Evolutionary conservation across 1,140 invertebrate genomes (phyloP).

Genomic region (Apis dorsata): DNA sequence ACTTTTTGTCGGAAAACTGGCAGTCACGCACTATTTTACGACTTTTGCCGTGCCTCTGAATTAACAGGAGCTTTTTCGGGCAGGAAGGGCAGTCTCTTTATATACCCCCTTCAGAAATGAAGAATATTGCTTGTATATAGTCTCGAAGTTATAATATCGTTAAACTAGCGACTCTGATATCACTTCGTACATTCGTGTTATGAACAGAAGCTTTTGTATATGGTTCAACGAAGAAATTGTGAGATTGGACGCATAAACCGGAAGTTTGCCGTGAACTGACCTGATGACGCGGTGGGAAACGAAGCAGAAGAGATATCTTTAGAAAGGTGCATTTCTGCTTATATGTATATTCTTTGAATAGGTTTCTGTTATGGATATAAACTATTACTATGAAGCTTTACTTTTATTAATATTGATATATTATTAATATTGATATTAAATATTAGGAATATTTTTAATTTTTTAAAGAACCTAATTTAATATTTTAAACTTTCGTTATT

Average conservation of each 20-base stretch:
- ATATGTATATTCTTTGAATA: neutral
- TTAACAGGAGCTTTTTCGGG: slow-evolving; percentile 58
- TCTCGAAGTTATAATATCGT: slow-evolving; percentile 45
- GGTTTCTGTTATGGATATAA: neutral
- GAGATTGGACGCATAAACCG: neutral
- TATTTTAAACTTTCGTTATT: neutral
- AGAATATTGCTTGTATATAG: slow-evolving; percentile 47
- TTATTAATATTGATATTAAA: neutral
- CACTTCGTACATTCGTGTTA: slow-evolving; percentile 1
- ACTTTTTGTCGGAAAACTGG: slow-evolving; percentile 38
- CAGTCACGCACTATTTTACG: slow-evolving; percentile 66
- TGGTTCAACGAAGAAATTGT: slow-evolving; percentile 4
- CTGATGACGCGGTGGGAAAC: neutral
- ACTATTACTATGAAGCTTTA: neutral
- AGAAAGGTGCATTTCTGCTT: neutral
- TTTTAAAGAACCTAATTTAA: neutral
- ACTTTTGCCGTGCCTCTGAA: slow-evolving; percentile 55
- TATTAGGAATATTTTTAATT: neutral
- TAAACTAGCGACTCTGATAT: slow-evolving; percentile 52
- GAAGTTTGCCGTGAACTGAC: neutral
- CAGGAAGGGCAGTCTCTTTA: slow-evolving; percentile 39
- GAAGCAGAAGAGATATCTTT: neutral
- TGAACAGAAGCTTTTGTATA: neutral
- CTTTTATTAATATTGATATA: neutral
- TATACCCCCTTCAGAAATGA: slow-evolving; percentile 46